Base-by-base conservation (phyloP, 2,113 vertebrate species). In the Salvelinus namaycush region DNA sequence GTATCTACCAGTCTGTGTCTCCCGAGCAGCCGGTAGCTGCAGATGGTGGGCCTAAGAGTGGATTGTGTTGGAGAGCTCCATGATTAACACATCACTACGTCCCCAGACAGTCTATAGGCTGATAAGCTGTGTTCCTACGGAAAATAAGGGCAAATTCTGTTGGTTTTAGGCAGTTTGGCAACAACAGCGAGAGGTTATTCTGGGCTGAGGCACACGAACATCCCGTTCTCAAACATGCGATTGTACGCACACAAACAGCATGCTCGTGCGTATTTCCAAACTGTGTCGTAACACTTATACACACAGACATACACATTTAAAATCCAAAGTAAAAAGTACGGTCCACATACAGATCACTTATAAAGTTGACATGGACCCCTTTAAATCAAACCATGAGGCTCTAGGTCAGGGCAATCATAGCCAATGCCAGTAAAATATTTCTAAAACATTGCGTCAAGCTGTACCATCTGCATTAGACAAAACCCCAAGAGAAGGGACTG, bases 11-110 rank as follows among this genome's bases (percentile, higher is more conserved):
- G 18, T 73, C 73, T 16, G 70, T n/a, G 26, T 49, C 34, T 59
- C 27, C 29, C 59, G 73, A 86, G 87, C 90, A 93, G 90, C 88
- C 72, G 87, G 89, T 39, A 76, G 49, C 76, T 89, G 76, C 93
- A 94, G 93, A 93, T 93, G 93, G 93, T 65, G 5, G 64, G 77
- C 60, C 51, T 72, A 75, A 66, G 64, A 74, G 64, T 62, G 72
- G 87, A 92, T 89, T 87, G 86, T 74, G 84, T 74, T 75, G 78
- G 51, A 83, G 81, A 93, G 87, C 87, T 88, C 80, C 3, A 20
- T 82, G 89, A 90, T 90, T 83, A 89, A 89, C 82, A 87, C 84
- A 51, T 84, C 84, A 74, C 75, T 84, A 84, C 82, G 77, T 86
- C 78, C 81, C 85, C 77, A 85, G 79, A 87, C 13, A 86, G 82